phyloP scores from a whole-genome alignment of 2,888 invertebrate genomes.

The Trissolcus japonicus region DNA sequence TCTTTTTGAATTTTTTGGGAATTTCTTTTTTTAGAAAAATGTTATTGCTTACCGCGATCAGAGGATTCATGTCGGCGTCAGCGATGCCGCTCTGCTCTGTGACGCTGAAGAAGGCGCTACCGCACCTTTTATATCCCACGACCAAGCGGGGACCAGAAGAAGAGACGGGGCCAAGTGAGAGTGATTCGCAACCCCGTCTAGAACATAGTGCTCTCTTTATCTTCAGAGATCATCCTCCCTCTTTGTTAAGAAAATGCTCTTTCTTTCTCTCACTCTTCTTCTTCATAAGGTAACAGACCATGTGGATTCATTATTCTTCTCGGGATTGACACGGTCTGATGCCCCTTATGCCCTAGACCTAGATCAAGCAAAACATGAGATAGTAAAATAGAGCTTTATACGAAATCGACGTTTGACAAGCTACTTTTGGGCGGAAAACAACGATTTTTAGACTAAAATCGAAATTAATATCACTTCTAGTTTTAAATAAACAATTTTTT shows the following conservation, averaged over 20 bases:
- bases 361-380: constrained; percentile 13
- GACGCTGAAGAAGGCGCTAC: constrained; percentile 73
- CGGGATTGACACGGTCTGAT: constrained; percentile 6
- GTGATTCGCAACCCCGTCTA: constrained; percentile 67
- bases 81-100: constrained; percentile 76
- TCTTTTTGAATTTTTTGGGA: constrained; percentile 8
- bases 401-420: too few species aligned
- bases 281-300: background rate
- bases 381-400: too few species aligned
- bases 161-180: constrained; percentile 74
- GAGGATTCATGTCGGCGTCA: constrained; percentile 76
- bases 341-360: constrained; percentile 41
- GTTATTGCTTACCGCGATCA: constrained; percentile 75
- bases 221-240: constrained; percentile 39
- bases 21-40: constrained; percentile 29
- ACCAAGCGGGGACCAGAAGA: constrained; percentile 70
- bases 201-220: constrained; percentile 66
- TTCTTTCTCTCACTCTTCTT: constrained; percentile 18
- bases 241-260: constrained; percentile 24
- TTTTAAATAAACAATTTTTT: too few species aligned
- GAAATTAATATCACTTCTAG: too few species aligned
- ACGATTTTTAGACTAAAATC: background rate
- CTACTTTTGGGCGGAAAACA: background rate
- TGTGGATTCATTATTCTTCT: constrained; percentile 5
- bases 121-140: constrained; percentile 74